phyloP scores from a whole-genome alignment of 2,797 vertebrate genomes.

The Apogon talboti region DNA sequence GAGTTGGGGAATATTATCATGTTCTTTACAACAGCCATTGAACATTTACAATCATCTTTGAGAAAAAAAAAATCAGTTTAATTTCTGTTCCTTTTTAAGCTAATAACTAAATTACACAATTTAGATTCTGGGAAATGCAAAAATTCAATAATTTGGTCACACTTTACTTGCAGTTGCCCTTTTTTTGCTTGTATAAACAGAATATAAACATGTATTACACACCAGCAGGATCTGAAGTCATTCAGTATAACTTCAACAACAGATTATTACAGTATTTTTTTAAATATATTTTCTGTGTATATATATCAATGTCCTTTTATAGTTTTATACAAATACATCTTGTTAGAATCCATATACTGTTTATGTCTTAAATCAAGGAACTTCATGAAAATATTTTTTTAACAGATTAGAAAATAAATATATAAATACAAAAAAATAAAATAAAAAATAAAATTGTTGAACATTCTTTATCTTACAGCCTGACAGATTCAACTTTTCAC shows the following conservation, averaged over 20 bases:
- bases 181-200: neutral
- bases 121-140: neutral
- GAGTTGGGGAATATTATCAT: slow-evolving; percentile 7
- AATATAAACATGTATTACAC: neutral
- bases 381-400: too few species aligned
- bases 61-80: slow-evolving; percentile 1
- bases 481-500: neutral
- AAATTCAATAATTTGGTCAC: neutral
- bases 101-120: neutral
- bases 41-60: neutral
- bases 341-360: too few species aligned
- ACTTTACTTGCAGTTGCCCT: too few species aligned
- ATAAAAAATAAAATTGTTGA: neutral
- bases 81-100: slow-evolving; percentile 12
- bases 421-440: neutral
- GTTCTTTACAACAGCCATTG: slow-evolving; percentile 38
- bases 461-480: slow-evolving; percentile 25
- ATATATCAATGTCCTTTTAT: too few species aligned
- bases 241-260: too few species aligned
- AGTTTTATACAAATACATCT: too few species aligned
- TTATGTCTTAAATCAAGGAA: too few species aligned
- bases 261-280: too few species aligned
- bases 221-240: too few species aligned
- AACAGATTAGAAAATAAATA: slow-evolving; percentile 1
- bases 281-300: too few species aligned